Evolutionary conservation across 1,140 invertebrate genomes (phyloP).

Genomic region (Melanaphis sacchari): DNA sequence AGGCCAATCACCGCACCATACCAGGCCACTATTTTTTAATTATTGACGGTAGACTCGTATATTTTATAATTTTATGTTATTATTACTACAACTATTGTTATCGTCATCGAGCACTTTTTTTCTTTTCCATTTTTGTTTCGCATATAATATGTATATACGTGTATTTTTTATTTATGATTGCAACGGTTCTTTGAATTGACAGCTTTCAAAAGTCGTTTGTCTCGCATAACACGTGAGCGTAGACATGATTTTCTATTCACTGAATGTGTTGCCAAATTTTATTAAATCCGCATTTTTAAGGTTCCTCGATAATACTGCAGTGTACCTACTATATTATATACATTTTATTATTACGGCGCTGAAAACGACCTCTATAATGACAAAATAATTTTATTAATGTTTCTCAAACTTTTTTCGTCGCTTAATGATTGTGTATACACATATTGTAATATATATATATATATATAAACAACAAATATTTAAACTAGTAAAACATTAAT

Average conservation of each 20-base stretch:
- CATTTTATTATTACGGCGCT: neutral
- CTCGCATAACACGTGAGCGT: neutral
- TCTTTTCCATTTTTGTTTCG: neutral
- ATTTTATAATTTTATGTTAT: neutral
- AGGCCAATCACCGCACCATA: too few species aligned
- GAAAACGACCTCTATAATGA: neutral
- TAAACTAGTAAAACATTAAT: neutral
- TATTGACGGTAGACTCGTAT: neutral
- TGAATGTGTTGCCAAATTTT: neutral
- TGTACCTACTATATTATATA: neutral
- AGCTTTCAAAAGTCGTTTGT: slow-evolving; percentile 2
- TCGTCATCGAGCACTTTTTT: neutral
- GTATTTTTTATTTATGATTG: neutral
- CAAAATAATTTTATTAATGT: slow-evolving; percentile 16
- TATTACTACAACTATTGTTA: neutral
- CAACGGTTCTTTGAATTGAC: neutral
- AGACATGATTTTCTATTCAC: slow-evolving; percentile 26
- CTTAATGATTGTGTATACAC: neutral
- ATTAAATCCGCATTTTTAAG: neutral
- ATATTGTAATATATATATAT: too few species aligned
- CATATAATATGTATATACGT: neutral
- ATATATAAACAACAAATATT: neutral
- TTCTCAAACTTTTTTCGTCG: neutral
- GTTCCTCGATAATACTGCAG: neutral
- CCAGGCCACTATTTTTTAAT: too few species aligned